Evolutionary conservation across 2,888 invertebrate genomes (phyloP).

Genomic region (Troides oblongomaculatus): DNA sequence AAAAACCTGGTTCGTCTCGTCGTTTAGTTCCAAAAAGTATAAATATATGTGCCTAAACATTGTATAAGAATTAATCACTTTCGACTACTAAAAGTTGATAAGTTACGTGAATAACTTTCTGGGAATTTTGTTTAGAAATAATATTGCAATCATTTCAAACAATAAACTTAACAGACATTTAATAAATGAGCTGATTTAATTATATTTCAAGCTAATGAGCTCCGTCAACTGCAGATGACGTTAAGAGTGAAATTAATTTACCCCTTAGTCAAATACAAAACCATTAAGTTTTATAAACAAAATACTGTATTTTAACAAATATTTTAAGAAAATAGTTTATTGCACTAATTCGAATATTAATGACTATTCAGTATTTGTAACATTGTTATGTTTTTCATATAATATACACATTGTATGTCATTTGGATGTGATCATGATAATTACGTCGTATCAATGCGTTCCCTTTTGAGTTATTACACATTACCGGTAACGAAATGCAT

Average conservation of each 20-base stretch:
- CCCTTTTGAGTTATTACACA: no score
- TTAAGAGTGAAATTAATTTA: slow-evolving; percentile 14
- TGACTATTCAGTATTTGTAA: no score
- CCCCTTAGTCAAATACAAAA: not conserved
- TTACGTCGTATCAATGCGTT: no score
- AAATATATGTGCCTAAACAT: no score
- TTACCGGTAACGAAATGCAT: no score
- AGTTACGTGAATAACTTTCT: not conserved
- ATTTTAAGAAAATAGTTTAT: not conserved
- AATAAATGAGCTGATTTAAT: slow-evolving; percentile 3
- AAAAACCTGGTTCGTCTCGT: not conserved
- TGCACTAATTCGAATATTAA: no score
- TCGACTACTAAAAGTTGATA: not conserved
- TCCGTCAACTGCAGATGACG: slow-evolving; percentile 11
- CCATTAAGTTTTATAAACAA: slow-evolving; percentile 5
- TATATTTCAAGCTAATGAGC: slow-evolving; percentile 14
- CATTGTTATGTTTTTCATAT: no score
- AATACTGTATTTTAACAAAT: not conserved
- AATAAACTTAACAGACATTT: slow-evolving; percentile 1
- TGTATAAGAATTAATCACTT: not conserved
- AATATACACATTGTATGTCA: no score
- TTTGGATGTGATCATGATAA: no score
- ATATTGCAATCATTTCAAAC: not conserved
- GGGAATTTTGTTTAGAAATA: not conserved
- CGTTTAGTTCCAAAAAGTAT: no score